Percentiles rank a stretch among this genome's conserved stretches.
phyloP scores from a whole-genome alignment of 2,797 vertebrate genomes.

The Tinamus major region DNA sequence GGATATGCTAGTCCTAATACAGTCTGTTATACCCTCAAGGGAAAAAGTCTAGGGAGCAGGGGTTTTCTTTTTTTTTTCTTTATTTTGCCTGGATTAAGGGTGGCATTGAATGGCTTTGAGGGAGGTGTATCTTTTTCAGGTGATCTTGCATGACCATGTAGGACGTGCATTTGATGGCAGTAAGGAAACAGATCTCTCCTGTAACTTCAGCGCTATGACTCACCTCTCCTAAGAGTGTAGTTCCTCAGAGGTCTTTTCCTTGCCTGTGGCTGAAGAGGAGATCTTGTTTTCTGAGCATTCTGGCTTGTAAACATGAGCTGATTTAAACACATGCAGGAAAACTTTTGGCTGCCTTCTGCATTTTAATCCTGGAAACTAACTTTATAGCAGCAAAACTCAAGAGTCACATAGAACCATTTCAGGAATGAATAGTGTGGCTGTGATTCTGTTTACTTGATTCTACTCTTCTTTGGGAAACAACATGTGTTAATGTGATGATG shows the following conservation, averaged over 20 bases:
- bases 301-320: background rate
- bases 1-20: background rate
- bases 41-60: background rate
- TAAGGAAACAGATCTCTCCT: background rate
- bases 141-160: background rate
- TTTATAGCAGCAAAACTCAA: background rate
- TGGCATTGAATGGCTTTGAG: background rate
- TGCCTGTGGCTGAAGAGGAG: background rate
- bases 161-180: background rate
- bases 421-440: background rate
- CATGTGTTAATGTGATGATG: fast-evolving
- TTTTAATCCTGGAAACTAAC: background rate
- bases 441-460: background rate
- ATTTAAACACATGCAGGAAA: background rate
- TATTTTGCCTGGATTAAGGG: conserved; percentile 14
- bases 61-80: background rate
- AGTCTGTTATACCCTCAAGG: background rate
- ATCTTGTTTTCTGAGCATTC: background rate
- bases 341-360: background rate
- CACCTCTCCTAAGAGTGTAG: background rate
- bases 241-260: background rate
- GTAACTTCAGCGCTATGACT: background rate
- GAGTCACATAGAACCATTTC: background rate
- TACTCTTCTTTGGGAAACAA: background rate
- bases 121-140: background rate